Base-by-base conservation (phyloP, 1,140 invertebrate genomes). In the Zaprionus ornatus region DNA sequence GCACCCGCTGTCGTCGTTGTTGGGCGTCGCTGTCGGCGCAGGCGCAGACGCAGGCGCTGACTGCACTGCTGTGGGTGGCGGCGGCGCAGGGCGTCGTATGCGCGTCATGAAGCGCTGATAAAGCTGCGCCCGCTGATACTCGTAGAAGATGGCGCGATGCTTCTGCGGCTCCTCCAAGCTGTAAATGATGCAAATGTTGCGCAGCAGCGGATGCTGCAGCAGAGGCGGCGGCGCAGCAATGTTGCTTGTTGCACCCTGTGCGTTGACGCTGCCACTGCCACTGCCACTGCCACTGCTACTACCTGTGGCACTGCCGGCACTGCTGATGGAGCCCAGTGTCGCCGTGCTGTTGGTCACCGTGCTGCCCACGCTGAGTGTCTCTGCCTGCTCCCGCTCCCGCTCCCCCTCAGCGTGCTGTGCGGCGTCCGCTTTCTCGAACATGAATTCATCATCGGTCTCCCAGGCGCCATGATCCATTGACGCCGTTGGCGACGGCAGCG, bases 391-490 rank as follows among this genome's bases (percentile, higher is more conserved):
- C 13, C 10, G 17, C 3, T 63, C 23, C 6, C 32, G 25, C 1
- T 27, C 50, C 5, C 37, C 45, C 23, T 57, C 45, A 9, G 13
- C 19, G 5, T 66, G 32, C 32, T 32, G 61, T 37, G 67, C 60
- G 12, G 56, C 54, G 40, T 52, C 56, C 12, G 73, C 70, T 19
- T 77, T 84, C n/a, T 85, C 73, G 48, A 87, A 92, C 78, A 87
- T 91, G 62, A 92, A 92, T 61, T 92, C 91, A 60, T 84, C 82
- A 61, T 92, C 91, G 37, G 91, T 91, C 64, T 92, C 91, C 91
- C 91, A 92, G 40, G 91, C 90, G 45, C 84, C 80, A 12, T 91
- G 91, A 69, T 92, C 91, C 73, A 91, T 91, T 23, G 79, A 91
- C 45, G 77, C 72, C 42, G 85, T 90, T 19, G 86, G 85, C 55